Conservation (phyloP, 1,140 invertebrate species). For the Trichonephila clavata region DNA sequence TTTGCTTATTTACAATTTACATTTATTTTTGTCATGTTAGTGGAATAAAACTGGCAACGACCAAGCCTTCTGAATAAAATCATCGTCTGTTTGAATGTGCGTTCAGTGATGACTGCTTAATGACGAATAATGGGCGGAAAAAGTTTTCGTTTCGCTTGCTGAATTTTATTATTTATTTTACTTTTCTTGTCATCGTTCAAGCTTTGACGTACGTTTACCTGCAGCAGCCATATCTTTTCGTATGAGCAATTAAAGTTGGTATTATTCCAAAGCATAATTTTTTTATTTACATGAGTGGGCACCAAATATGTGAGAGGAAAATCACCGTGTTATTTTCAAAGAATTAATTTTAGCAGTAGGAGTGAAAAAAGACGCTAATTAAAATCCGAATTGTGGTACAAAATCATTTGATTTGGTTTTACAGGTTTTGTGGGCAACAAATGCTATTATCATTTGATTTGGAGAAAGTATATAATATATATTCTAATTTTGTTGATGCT, state of each 20-base stretch:
- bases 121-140: constrained; percentile 44
- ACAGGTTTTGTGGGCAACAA: too few species aligned
- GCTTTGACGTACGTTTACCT: not conserved
- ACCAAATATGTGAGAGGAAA: not conserved
- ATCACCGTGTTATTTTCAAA: not conserved
- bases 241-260: constrained; percentile 7
- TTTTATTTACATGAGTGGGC: not conserved
- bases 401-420: too few species aligned
- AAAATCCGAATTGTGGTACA: too few species aligned
- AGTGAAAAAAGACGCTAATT: not conserved
- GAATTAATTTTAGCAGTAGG: not conserved
- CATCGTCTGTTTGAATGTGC: constrained; percentile 38
- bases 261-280: not conserved
- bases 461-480: too few species aligned
- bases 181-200: constrained; percentile 2
- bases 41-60: constrained; percentile 16
- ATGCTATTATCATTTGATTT: too few species aligned
- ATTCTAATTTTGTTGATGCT: too few species aligned
- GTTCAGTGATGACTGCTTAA: constrained; percentile 54
- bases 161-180: not conserved
- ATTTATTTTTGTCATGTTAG: constrained; percentile 41
- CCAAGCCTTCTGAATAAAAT: constrained; percentile 26
- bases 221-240: not conserved
- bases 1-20: constrained; percentile 24
- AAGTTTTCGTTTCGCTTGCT: constrained; percentile 17